Evolutionary conservation across 1,140 invertebrate species (phyloP), one percentile per base, ranked within the genome.

Genomic region (Physella acuta): DNA sequence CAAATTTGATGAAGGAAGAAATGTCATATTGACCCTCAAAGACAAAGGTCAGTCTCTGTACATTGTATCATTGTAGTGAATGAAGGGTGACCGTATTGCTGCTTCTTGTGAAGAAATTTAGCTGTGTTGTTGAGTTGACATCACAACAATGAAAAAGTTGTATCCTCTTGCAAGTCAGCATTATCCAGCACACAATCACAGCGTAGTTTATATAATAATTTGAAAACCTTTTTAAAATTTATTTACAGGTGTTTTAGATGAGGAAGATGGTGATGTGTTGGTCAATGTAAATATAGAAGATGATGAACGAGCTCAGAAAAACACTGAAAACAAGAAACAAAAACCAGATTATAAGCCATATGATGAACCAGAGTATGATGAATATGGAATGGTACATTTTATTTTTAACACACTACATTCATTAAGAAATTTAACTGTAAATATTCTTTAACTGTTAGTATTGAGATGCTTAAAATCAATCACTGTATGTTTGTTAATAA

Each of bases 221-320:
- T 49, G 39, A 49, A 11, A 20, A 49, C 20, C 20, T 8, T 49
- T 20, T 49, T 8, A 49, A 8, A 49, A 49, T 49, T 49, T 53
- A 44, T 5, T 36, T 78, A 28, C 62, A 87, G 86, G 81, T 70
- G 90, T 99, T 31, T 87, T 99, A 34, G 92, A 95, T 73, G 83
- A 84, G 34, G 91, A 87, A 67, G 87, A 89, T 2, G 89, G 89
- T 68, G 97, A 99, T 86, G 91, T 94, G 20, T 87, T 99, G 30
- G 90, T 98, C 30, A 99, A 99, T 88, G 94, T 98, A 1, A 99
- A 99, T 84, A 90, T 99, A 81, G 80, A 94, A 0, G 97, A 99
- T 81, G 90, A 96, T 78, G 97, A 99, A 84, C 88, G 89, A 62
- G 94, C 95, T 79, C 92, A 92, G 76, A 93, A 92, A 87, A 98